Conservation (phyloP, 2,888 invertebrate genomes). For the Chydorus sphaericus region DNA sequence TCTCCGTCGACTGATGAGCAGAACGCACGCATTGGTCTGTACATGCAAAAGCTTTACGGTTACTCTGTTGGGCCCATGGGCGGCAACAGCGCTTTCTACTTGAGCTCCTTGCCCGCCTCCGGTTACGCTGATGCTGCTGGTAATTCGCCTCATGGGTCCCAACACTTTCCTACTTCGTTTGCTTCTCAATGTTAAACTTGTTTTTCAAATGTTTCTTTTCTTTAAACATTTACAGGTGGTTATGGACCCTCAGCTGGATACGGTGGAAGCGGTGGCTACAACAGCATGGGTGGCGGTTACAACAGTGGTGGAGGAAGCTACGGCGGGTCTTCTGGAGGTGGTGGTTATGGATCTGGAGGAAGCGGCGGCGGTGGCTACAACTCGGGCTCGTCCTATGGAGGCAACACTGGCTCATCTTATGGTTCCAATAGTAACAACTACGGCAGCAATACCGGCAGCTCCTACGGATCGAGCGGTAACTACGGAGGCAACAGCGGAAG, state of each 20-base stretch:
- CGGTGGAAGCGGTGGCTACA: too few relatives aligned
- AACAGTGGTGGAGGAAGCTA: neutral
- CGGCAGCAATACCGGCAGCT: too few relatives aligned
- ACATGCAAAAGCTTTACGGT: neutral
- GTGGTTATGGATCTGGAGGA: neutral
- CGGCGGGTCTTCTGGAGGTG: neutral
- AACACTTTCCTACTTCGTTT: too few relatives aligned
- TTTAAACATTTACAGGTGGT: neutral
- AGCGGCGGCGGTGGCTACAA: neutral
- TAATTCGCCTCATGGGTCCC: neutral
- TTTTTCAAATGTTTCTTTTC: neutral
- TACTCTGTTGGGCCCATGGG: conserved; percentile 6
- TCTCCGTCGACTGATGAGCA: neutral
- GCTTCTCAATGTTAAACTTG: neutral
- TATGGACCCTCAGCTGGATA: neutral
- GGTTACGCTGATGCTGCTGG: too few relatives aligned
- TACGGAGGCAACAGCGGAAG: too few relatives aligned
- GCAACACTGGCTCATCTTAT: neutral
- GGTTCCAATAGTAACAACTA: too few relatives aligned
- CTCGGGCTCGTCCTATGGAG: too few relatives aligned
- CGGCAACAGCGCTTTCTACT: conserved; percentile 4
- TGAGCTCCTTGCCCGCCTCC: too few relatives aligned
- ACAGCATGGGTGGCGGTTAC: neutral
- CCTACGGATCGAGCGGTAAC: neutral
- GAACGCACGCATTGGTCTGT: conserved; percentile 8